These are phyloP conservation scores for Drosophila aff. DNA, from an alignment of 1,140 invertebrate species.

Conservation along the genomic window DNA sequence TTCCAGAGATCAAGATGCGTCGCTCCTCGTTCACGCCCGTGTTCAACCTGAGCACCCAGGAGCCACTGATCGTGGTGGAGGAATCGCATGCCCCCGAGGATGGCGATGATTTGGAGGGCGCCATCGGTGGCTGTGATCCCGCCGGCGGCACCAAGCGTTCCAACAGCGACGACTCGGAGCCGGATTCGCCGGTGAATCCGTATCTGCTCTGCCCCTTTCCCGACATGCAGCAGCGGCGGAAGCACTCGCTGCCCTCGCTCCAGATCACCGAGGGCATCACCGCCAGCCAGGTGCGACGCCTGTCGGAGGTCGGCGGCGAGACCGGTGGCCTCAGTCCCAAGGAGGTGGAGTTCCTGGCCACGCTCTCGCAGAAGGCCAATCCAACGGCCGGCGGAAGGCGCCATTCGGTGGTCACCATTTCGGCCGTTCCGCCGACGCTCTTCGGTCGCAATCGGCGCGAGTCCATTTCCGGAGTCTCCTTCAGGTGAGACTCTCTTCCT, in stretches of 20 bases:
- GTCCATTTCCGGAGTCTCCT: slow-evolving; percentile 90
- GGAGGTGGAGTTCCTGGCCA: slow-evolving; percentile 91
- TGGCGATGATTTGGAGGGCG: slow-evolving; percentile 86
- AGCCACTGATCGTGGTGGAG: slow-evolving; percentile 93
- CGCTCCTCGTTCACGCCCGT: slow-evolving; percentile 86
- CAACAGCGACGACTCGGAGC: slow-evolving; percentile 86
- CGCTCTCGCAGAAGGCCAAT: slow-evolving; percentile 82
- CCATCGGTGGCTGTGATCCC: slow-evolving; percentile 64
- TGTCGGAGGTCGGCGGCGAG: slow-evolving; percentile 91
- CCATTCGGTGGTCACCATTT: slow-evolving; percentile 94
- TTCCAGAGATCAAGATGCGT: slow-evolving; percentile 80
- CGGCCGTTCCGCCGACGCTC: slow-evolving; percentile 89
- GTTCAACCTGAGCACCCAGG: slow-evolving; percentile 86
- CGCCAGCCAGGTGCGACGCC: slow-evolving; percentile 91
- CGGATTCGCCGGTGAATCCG: slow-evolving; percentile 91
- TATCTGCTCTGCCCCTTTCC: slow-evolving; percentile 92
- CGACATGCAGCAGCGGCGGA: slow-evolving; percentile 88
- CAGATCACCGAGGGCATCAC: slow-evolving; percentile 93
- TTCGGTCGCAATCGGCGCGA: slow-evolving; percentile 92
- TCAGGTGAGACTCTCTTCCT: slow-evolving; percentile 60
- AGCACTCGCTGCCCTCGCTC: slow-evolving; percentile 92
- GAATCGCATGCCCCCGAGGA: slow-evolving; percentile 89
- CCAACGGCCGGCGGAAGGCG: slow-evolving; percentile 90
- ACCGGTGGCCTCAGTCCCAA: slow-evolving; percentile 88
- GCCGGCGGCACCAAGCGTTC: slow-evolving; percentile 64